A percentile compares a stretch with the other conserved stretches of the same genome.
Evolutionary conservation across 2,888 invertebrate species (phyloP).

Genomic region (Metellina segmentata): DNA sequence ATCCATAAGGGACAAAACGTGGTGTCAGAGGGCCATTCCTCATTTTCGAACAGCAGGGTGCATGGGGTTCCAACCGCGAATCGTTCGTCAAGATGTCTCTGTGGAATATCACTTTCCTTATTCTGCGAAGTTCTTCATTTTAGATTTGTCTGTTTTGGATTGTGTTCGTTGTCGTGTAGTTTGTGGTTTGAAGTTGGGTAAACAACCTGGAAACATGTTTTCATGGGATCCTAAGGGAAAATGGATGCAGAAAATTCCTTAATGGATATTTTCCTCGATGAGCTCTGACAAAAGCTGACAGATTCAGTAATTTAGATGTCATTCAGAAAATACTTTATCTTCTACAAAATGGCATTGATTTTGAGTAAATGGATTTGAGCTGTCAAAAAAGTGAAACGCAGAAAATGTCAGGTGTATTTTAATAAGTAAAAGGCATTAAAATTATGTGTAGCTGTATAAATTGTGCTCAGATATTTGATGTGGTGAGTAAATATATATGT

Average conservation of each 20-base stretch:
- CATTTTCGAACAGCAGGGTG: conserved; percentile 67
- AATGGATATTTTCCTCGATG: not conserved
- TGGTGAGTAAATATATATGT: not conserved
- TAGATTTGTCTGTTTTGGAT: conserved; percentile 12
- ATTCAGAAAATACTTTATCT: not conserved
- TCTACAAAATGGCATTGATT: not conserved
- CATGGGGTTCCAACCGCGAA: conserved; percentile 47
- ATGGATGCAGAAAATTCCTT: too few relatives aligned
- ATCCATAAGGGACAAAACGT: not conserved
- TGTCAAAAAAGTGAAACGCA: too few relatives aligned
- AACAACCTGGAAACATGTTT: conserved; percentile 3
- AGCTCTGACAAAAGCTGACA: not conserved
- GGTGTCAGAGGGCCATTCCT: conserved; percentile 29
- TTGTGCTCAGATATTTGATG: not conserved
- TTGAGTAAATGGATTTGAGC: too few relatives aligned
- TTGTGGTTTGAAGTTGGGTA: conserved; percentile 8
- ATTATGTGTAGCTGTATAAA: too few relatives aligned
- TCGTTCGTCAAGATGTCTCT: conserved; percentile 60
- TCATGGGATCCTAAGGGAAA: not conserved
- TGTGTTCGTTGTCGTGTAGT: conserved; percentile 30
- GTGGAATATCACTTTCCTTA: conserved; percentile 23
- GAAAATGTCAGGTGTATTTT: too few relatives aligned
- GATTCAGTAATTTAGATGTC: not conserved
- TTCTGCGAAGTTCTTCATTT: conserved; percentile 30
- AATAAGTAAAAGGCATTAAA: too few relatives aligned